Evolutionary conservation across 2,888 invertebrate species (phyloP).

Genomic region (Calameuta pallipes): DNA sequence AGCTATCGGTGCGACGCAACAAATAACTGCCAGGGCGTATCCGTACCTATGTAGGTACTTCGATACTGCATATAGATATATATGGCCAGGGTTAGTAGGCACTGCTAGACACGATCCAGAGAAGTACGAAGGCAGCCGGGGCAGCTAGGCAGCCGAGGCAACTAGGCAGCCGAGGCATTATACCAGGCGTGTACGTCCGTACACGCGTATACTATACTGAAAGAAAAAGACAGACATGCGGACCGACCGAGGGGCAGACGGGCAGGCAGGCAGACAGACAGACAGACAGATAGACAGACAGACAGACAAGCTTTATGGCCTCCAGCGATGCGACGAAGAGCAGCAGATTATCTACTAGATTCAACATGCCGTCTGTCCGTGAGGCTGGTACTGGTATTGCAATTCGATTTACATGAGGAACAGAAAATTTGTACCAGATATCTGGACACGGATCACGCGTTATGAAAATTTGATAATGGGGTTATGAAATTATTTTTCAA

Average conservation of each 20-base stretch:
- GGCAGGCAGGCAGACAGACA: conserved; percentile 33
- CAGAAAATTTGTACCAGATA: conserved; percentile 2
- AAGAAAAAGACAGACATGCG: conserved; percentile 24
- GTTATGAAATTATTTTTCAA: too few species aligned
- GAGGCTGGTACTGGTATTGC: conserved; percentile 41
- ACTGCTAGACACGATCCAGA: background rate
- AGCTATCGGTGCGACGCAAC: background rate
- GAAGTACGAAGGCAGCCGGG: background rate
- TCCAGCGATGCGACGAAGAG: conserved; percentile 33
- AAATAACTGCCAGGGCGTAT: background rate
- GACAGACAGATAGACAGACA: conserved; percentile 34
- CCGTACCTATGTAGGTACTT: background rate
- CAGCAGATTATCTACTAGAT: conserved; percentile 42
- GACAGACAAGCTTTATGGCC: conserved; percentile 38
- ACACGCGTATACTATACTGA: background rate
- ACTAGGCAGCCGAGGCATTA: background rate
- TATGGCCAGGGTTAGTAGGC: background rate
- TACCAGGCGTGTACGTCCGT: background rate
- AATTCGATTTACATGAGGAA: conserved; percentile 40
- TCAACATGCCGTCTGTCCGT: conserved; percentile 34
- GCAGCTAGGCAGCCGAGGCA: background rate
- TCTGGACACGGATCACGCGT: conserved; percentile 10
- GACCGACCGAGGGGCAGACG: conserved; percentile 35
- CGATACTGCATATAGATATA: background rate
- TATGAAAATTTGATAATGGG: too few species aligned